Evolutionary conservation across 2,113 vertebrate species (phyloP), one percentile per base, ranked within the genome.

Genomic region (Podiceps cristatus): DNA sequence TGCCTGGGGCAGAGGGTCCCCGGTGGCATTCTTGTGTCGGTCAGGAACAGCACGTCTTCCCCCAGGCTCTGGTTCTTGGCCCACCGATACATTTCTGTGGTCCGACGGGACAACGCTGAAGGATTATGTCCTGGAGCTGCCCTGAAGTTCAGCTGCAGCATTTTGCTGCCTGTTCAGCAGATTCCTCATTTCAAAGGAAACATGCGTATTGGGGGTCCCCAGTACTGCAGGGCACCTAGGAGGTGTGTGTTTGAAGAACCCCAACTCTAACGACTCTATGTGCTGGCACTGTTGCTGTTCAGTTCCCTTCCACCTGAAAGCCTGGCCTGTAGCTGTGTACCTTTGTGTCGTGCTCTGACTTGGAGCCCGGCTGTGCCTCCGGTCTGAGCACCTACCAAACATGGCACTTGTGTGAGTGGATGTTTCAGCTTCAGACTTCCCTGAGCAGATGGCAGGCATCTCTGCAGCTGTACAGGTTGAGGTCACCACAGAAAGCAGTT

Each of bases 21-120:
- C 52, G 50, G 16, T 52, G 33, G 18, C 1, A 0, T 53, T 24
- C 59, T 78, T 2, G 0, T 18, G 29, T 63, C 0, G 2, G 29
- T 53, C 49, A 44, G 56, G 53, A 66, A 17, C 23, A 53, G 63
- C 45, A 40, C 0, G 1, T 59, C 72, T 82, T 45, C 18, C 19
- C 27, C 74, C 44, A 6, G 35, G 37, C 25, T 78, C 37, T 77
- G 47, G 20, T 5, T 78, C 0, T 53, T 73, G 49, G 29, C 37
- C 16, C 35, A 72, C 25, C 27, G 44, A 14, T 49, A 17, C 9
- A 3, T 28, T 72, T 67, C 35, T 73, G 59, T 77, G 53, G 7
- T 44, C 14, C 20, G 24, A 73, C 40, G 12, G 31, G 35, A 20
- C 35, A 27, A 29, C 4, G 7, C 40, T 33, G 49, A 50, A 62